Percentiles rank a stretch among this genome's conserved stretches.
Evolutionary conservation across 2,888 invertebrate species (phyloP).

Genomic region (Pristionchus exspectatus): DNA sequence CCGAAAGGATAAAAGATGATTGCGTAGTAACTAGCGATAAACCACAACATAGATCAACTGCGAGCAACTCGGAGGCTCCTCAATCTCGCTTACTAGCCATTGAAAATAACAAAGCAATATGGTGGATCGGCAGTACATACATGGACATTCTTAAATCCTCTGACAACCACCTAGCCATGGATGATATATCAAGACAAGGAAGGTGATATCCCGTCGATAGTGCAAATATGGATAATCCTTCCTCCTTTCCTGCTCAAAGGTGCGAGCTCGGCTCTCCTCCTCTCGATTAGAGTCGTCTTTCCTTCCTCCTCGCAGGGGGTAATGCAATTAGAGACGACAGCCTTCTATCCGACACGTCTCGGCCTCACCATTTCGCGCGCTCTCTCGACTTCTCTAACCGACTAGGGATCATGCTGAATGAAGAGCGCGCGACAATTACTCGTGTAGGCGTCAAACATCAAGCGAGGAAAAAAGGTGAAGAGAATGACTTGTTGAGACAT

Average conservation of each 20-base stretch:
- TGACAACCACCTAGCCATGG: no score
- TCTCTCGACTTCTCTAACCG: not conserved
- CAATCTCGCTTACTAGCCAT: no score
- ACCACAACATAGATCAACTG: no score
- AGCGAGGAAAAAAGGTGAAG: not conserved
- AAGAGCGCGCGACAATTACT: not conserved
- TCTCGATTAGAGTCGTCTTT: conserved; percentile 24
- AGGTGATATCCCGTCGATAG: not conserved
- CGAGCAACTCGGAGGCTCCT: no score
- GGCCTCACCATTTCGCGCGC: not conserved
- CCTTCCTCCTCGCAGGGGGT: conserved; percentile 29
- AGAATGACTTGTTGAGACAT: not conserved
- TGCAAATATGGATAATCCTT: not conserved
- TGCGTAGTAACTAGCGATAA: no score
- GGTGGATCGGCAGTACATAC: no score
- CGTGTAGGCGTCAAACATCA: not conserved
- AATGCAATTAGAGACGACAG: conserved; percentile 33
- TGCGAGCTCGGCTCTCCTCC: not conserved
- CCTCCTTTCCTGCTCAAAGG: not conserved
- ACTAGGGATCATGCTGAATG: not conserved
- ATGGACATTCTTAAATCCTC: no score
- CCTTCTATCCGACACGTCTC: conserved; percentile 11
- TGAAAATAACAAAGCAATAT: no score
- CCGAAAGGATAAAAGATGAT: not conserved
- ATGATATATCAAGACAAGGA: no score